Conservation (phyloP, 2,113 vertebrate genomes). For the Lanius ludovicianus region DNA sequence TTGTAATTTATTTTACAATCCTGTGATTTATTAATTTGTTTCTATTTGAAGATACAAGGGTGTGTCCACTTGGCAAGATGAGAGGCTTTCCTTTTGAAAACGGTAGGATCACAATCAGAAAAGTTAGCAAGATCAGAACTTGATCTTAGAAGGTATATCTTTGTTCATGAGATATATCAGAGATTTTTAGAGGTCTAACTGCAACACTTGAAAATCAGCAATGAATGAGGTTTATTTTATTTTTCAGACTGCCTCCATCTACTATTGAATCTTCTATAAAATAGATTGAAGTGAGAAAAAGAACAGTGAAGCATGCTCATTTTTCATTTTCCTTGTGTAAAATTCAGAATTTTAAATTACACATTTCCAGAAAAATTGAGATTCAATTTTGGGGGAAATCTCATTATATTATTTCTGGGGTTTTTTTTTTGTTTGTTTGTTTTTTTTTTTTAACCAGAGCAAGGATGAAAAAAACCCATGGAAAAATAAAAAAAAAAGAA, state of each 20-base stretch:
- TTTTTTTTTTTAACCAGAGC: neutral
- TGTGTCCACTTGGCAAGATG: neutral
- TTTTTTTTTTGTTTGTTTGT: too few relatives aligned
- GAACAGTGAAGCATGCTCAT: fast-evolving
- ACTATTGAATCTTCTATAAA: neutral
- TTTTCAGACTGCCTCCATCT: neutral
- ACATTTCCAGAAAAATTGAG: neutral
- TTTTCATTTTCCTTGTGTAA: neutral
- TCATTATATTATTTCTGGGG: neutral
- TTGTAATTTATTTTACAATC: neutral
- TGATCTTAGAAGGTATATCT: neutral
- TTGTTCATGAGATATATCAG: neutral
- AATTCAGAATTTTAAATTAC: neutral
- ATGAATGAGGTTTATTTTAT: neutral
- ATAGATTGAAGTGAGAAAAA: neutral
- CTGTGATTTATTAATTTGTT: neutral
- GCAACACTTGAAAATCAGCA: neutral
- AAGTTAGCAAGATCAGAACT: neutral
- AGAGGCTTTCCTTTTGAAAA: neutral
- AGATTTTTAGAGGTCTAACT: neutral
- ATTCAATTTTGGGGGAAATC: neutral
- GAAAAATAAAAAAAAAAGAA: neutral
- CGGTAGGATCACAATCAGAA: neutral
- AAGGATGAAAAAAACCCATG: neutral
- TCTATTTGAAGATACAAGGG: neutral